Evolutionary conservation across 2,888 invertebrate species (phyloP).

Genomic region (Thymelicus lineola): DNA sequence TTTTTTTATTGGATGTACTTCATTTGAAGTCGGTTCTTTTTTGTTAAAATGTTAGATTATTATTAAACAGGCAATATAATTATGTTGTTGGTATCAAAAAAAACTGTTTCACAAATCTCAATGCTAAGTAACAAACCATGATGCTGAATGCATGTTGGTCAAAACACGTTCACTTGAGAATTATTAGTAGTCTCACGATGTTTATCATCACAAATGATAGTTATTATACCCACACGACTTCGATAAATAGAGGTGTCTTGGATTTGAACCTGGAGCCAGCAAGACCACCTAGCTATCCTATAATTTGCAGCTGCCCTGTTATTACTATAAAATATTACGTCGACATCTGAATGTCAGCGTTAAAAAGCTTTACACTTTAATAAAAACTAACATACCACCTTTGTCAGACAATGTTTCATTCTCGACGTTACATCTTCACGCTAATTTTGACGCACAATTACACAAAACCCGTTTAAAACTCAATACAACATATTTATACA

Average conservation of each 20-base stretch:
- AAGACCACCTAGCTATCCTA: not conserved
- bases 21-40: no score
- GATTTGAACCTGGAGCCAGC: not conserved
- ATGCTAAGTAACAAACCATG: no score
- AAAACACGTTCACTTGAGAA: no score
- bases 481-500: constrained; percentile 31
- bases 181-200: no score
- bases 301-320: constrained; percentile 17
- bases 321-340: constrained; percentile 19
- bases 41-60: no score
- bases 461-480: constrained; percentile 41
- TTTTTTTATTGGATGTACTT: no score
- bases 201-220: no score
- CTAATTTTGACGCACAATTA: constrained; percentile 31
- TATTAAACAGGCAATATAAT: no score
- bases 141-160: no score
- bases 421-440: constrained; percentile 27
- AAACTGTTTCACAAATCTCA: no score
- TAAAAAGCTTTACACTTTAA: constrained; percentile 7
- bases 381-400: constrained; percentile 7
- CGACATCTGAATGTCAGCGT: not conserved
- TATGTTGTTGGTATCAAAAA: no score
- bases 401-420: constrained; percentile 11
- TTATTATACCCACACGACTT: not conserved
- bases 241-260: constrained; percentile 1